A percentile compares a stretch with the other conserved stretches of the same genome.
Evolutionary conservation across 2,113 vertebrate genomes (phyloP).

Genomic region (Pyrgilauda ruficollis): DNA sequence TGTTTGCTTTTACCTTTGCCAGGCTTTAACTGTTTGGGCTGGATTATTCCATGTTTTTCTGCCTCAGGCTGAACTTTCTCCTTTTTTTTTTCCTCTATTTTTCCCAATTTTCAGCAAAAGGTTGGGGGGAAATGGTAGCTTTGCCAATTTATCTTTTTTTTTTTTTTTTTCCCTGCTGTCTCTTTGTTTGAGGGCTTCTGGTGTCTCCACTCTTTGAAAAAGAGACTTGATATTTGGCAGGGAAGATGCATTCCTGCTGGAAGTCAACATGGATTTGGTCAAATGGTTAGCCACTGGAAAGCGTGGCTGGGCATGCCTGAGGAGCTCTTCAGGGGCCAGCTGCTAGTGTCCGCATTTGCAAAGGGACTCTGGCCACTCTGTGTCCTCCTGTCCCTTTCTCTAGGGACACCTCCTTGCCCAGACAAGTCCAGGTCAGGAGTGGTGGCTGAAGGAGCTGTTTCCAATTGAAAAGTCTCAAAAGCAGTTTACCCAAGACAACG

Average conservation of each 20-base stretch:
- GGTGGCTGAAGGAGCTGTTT: background rate
- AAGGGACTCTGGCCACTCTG: background rate
- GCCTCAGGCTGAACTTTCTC: background rate
- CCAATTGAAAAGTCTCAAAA: background rate
- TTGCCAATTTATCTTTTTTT: background rate
- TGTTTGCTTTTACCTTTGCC: slow-evolving; percentile 13
- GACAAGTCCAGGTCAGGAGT: fast-evolving
- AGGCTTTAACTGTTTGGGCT: slow-evolving; percentile 5
- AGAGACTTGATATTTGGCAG: slow-evolving; percentile 34
- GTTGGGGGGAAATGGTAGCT: background rate
- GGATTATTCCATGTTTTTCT: background rate
- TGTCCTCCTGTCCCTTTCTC: background rate
- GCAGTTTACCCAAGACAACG: background rate
- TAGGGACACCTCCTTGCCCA: background rate
- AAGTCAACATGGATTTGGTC: background rate
- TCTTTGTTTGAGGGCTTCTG: slow-evolving; percentile 19
- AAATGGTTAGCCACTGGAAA: background rate
- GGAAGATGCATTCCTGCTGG: slow-evolving; percentile 4
- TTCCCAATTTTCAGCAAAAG: background rate
- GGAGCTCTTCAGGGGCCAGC: background rate
- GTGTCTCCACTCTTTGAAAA: slow-evolving; percentile 22
- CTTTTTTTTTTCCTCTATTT: background rate
- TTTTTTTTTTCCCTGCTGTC: background rate
- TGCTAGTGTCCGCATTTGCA: background rate
- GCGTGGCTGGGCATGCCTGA: background rate